Base-by-base conservation (phyloP, 2,113 vertebrate genomes). In the Chelonoidis abingdonii region DNA sequence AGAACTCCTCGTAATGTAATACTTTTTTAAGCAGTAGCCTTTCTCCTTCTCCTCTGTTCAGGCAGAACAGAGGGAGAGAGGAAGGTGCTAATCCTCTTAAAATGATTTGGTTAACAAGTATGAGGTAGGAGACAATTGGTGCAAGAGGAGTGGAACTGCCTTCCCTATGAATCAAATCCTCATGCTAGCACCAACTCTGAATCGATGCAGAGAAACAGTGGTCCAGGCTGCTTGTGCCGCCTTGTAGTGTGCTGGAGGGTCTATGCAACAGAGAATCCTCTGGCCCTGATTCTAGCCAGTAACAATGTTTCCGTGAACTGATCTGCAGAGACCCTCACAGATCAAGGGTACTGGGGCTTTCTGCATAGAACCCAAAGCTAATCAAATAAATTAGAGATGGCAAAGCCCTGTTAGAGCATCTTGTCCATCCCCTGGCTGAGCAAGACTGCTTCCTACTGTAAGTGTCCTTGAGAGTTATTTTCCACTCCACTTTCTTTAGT, bases 21-120 rank as follows among this genome's bases (percentile, higher is more conserved):
- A 76, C 1, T 1, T 35, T 87, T 10, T 84, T 87, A 0, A 49
- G 21, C 80, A 72, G n/a, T 86, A 88, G 78, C 83, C 95, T 96
- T 95, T 86, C 78, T 92, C 10, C 93, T 94, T 16, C 10, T 94
- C 1, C 72, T 89, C 38, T 65, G 56, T 86, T 93, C 88, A 88
- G 92, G 86, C 35, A 83, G 59, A 84, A 59, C 5, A 83, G 56
- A 89, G 24, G 13, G 90, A 27, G 11, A 93, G 83, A 27, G 59
- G 3, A 24, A 92, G 81, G 57, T 93, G 86, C 92, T 52, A 88
- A 80, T 65, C 38, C 47, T n/a, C 95, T 93, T 91, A 92, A 95
- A 95, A 87, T 81, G 5, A 97, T 65, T 65, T 82, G 95, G 88
- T 95, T 92, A 93, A 14, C 87, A 89, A 88, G 50, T 80, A 49